phyloP scores from a whole-genome alignment of 2,113 vertebrate species.

The Microtus oregoni region DNA sequence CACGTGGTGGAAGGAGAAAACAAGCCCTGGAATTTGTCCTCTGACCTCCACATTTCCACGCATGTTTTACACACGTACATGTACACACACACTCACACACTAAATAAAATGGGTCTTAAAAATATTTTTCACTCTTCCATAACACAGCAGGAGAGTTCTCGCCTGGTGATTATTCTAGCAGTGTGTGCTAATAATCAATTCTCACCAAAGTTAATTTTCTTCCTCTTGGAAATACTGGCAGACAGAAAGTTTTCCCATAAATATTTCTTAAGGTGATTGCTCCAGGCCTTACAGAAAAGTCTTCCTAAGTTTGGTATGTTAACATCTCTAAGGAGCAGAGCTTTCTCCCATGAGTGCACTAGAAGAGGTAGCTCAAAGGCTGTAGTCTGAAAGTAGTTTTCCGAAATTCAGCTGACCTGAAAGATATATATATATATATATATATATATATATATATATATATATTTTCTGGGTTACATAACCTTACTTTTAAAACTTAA shows the following conservation, averaged over 20 bases:
- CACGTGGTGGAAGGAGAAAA: background rate
- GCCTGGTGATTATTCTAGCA: background rate
- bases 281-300: background rate
- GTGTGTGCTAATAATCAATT: background rate
- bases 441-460: too few species aligned
- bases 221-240: background rate
- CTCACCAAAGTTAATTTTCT: background rate
- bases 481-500: background rate
- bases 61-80: background rate
- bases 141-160: too few species aligned
- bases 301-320: background rate
- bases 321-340: background rate
- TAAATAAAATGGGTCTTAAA: background rate
- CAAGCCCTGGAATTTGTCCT: background rate
- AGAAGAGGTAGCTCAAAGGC: background rate
- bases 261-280: background rate
- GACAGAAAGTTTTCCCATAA: background rate
- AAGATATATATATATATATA: too few species aligned
- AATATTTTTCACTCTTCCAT: background rate
- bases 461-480: background rate
- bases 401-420: background rate
- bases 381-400: background rate
- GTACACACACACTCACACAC: background rate
- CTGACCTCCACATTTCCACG: background rate
- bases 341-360: background rate